phyloP scores from a whole-genome alignment of 2,113 vertebrate species.

The Cyphotilapia sp. region DNA sequence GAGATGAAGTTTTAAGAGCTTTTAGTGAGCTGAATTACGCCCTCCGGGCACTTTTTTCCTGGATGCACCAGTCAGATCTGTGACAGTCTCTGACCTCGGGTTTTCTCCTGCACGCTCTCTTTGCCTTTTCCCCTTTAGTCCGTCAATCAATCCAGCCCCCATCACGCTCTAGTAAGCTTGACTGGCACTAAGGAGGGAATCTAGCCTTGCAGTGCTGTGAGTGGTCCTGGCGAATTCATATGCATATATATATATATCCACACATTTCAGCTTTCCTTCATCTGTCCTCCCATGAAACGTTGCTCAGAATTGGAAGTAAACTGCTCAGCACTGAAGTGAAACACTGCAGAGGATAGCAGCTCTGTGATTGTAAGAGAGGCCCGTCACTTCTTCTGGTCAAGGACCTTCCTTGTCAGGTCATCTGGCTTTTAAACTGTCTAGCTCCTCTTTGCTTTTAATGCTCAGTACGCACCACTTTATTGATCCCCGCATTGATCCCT shows the following conservation, averaged over 20 bases:
- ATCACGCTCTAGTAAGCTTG: slow-evolving; percentile 42
- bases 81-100: slow-evolving; percentile 21
- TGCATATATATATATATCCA: not conserved
- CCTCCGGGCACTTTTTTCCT: not conserved
- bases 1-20: slow-evolving; percentile 1
- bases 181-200: slow-evolving; percentile 42
- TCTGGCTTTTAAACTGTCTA: not conserved
- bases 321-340: not conserved
- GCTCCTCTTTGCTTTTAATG: not conserved
- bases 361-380: not conserved
- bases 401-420: not conserved
- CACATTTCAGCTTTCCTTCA: not conserved
- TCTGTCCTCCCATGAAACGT: not conserved
- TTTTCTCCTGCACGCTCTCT: not conserved
- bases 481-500: slow-evolving; percentile 23
- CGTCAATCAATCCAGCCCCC: slow-evolving; percentile 41
- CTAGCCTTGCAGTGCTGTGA: not conserved
- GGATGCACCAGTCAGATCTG: slow-evolving; percentile 10
- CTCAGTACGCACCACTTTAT: not conserved
- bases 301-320: not conserved
- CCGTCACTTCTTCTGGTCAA: not conserved
- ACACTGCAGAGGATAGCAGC: not conserved
- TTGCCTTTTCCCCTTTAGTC: not conserved
- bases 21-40: slow-evolving; percentile 1
- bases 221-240: not conserved